phyloP scores from a whole-genome alignment of 2,888 invertebrate species.

The Dryobota labecula region DNA sequence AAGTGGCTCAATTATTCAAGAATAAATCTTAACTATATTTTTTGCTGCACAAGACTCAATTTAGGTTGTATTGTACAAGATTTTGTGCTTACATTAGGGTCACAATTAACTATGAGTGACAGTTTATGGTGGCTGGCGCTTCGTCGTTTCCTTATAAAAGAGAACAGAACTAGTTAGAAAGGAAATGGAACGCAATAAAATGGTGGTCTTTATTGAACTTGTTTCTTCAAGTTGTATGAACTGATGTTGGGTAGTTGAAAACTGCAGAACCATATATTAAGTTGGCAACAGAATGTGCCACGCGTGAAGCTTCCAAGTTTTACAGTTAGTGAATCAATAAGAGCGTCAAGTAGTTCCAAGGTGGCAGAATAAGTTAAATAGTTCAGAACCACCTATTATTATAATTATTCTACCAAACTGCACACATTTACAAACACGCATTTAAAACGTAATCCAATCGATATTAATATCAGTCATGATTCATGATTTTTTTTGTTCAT shows the following conservation, averaged over 20 bases:
- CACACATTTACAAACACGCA: too few relatives aligned
- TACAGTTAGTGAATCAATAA: conserved; percentile 8
- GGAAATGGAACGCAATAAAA: conserved; percentile 61
- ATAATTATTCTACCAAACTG: background rate
- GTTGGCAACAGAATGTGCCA: conserved; percentile 24
- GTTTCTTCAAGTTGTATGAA: conserved; percentile 47
- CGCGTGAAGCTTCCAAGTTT: conserved; percentile 20
- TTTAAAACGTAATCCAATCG: too few relatives aligned
- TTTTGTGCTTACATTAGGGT: conserved; percentile 63
- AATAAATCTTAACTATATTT: conserved; percentile 48
- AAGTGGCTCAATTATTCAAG: conserved; percentile 28
- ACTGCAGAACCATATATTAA: conserved; percentile 33
- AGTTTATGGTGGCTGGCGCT: conserved; percentile 71
- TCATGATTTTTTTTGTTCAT: too few relatives aligned
- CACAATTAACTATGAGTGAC: conserved; percentile 75
- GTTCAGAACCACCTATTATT: background rate
- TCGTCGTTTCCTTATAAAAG: conserved; percentile 72
- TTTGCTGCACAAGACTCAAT: conserved; percentile 39
- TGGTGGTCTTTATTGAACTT: conserved; percentile 55
- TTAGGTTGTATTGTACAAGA: conserved; percentile 33
- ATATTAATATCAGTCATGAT: too few relatives aligned
- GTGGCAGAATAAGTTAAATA: background rate
- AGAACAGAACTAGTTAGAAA: conserved; percentile 53
- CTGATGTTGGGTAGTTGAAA: conserved; percentile 27
- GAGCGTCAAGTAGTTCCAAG: background rate